Percentiles rank a stretch among this genome's conserved stretches.
Evolutionary conservation across 2,888 invertebrate genomes (phyloP).

Genomic region (Drosophila atripex): DNA sequence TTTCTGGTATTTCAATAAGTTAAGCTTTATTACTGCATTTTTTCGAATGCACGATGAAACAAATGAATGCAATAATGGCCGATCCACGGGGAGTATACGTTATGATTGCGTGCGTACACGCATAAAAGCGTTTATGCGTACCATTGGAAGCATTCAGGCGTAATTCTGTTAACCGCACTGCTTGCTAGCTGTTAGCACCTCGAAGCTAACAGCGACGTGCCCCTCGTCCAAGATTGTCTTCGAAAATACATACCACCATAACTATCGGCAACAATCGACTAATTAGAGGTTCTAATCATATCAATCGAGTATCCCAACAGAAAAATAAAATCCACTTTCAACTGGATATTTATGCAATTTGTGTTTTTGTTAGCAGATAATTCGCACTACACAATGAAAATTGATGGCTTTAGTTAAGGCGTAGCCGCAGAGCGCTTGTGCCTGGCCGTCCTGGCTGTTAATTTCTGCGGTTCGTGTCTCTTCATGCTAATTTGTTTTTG

Average conservation of each 20-base stretch:
- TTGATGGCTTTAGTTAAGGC: slow-evolving; percentile 14
- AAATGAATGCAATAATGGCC: slow-evolving; percentile 21
- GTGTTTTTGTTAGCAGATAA: slow-evolving; percentile 21
- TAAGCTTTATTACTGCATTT: slow-evolving; percentile 7
- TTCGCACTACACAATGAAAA: slow-evolving; percentile 22
- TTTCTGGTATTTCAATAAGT: background rate
- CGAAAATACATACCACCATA: background rate
- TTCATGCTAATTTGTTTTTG: slow-evolving; percentile 19
- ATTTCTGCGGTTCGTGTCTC: slow-evolving; percentile 22
- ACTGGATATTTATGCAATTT: slow-evolving; percentile 32
- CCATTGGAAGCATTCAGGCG: background rate
- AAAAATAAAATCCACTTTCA: slow-evolving; percentile 17
- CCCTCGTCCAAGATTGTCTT: background rate
- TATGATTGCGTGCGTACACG: background rate
- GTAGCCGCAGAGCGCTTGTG: slow-evolving; percentile 13
- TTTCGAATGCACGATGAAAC: slow-evolving; percentile 2
- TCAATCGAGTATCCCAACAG: slow-evolving; percentile 7
- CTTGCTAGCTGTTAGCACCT: slow-evolving; percentile 25
- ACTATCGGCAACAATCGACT: background rate
- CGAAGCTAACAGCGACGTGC: slow-evolving; percentile 7
- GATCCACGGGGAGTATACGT: slow-evolving; percentile 22
- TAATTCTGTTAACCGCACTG: slow-evolving; percentile 26
- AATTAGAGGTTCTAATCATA: slow-evolving; percentile 32
- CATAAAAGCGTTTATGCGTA: background rate
- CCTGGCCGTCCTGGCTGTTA: slow-evolving; percentile 5